Evolutionary conservation across 2,113 vertebrate genomes (phyloP).

Genomic region (Brachyistius frenatus): DNA sequence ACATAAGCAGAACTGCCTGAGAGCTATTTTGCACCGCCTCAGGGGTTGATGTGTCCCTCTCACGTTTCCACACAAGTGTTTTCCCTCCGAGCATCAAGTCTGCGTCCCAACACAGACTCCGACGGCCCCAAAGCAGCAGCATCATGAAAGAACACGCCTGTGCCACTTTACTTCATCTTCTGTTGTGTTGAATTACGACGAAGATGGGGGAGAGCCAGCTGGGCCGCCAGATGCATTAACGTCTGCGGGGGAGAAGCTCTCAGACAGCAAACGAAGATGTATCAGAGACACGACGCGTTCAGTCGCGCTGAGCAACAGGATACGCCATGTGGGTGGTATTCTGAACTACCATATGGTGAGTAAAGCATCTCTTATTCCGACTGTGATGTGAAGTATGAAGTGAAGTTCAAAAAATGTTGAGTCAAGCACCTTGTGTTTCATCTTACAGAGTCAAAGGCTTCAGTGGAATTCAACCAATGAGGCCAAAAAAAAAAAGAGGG

Average conservation of each 20-base stretch:
- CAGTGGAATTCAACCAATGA: neutral
- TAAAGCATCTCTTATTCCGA: neutral
- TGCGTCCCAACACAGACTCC: conserved; percentile 33
- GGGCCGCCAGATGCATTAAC: conserved; percentile 30
- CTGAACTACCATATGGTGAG: conserved; percentile 1
- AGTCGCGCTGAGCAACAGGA: conserved; percentile 16
- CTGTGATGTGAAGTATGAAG: neutral
- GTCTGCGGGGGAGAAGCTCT: conserved; percentile 9
- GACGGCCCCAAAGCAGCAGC: conserved; percentile 16
- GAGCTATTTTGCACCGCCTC: neutral
- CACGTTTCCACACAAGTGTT: neutral
- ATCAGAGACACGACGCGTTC: conserved; percentile 24
- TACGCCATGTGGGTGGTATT: conserved; percentile 11
- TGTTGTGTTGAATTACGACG: conserved; percentile 87
- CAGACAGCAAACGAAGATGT: conserved; percentile 14
- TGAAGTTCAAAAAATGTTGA: neutral
- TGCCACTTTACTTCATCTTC: conserved; percentile 41
- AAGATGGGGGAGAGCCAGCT: conserved; percentile 72
- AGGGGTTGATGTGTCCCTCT: conserved; percentile 16
- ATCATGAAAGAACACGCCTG: conserved; percentile 47
- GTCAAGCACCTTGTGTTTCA: neutral
- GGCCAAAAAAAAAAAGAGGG: neutral
- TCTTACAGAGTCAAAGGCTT: neutral
- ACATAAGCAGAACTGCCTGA: conserved; percentile 1
- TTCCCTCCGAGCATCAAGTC: conserved; percentile 38